Conservation (phyloP, 2,888 invertebrate species). For the Smittia sp. region DNA sequence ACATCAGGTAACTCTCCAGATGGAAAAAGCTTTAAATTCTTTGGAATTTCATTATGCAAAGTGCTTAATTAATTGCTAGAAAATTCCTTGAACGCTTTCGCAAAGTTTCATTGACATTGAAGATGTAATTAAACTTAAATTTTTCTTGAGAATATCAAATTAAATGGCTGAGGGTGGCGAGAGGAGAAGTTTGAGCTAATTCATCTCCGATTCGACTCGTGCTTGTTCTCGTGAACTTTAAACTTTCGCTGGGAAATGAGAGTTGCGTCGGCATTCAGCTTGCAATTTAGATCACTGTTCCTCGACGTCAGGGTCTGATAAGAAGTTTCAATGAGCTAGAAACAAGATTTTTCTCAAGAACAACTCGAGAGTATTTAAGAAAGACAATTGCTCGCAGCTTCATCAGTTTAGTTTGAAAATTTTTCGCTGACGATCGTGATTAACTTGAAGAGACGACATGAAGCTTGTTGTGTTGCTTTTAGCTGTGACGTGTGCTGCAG, state of each 20-base stretch:
- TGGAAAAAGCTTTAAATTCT: conserved; percentile 12
- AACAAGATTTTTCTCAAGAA: neutral
- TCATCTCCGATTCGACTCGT: neutral
- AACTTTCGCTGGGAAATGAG: neutral
- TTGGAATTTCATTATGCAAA: conserved; percentile 24
- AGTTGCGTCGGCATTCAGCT: neutral
- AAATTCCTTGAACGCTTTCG: neutral
- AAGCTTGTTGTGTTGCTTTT: neutral
- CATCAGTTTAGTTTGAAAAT: no score
- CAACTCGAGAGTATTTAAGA: neutral
- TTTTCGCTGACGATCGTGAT: neutral
- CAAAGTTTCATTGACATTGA: conserved; percentile 28
- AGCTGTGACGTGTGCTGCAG: neutral
- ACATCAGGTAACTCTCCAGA: conserved; percentile 18
- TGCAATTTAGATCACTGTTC: neutral
- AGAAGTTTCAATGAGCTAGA: neutral
- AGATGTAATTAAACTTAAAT: conserved; percentile 25
- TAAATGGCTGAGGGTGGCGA: neutral
- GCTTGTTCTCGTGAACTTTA: conserved; percentile 8
- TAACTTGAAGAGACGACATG: neutral
- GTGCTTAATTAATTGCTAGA: conserved; percentile 29
- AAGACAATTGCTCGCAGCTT: no score
- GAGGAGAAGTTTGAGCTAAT: conserved; percentile 1
- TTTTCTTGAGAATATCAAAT: neutral
- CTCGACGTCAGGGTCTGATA: neutral